These are phyloP conservation scores for Steatocranus sp. DNA, from an alignment of 2,797 vertebrate species.

Conservation along the genomic window DNA sequence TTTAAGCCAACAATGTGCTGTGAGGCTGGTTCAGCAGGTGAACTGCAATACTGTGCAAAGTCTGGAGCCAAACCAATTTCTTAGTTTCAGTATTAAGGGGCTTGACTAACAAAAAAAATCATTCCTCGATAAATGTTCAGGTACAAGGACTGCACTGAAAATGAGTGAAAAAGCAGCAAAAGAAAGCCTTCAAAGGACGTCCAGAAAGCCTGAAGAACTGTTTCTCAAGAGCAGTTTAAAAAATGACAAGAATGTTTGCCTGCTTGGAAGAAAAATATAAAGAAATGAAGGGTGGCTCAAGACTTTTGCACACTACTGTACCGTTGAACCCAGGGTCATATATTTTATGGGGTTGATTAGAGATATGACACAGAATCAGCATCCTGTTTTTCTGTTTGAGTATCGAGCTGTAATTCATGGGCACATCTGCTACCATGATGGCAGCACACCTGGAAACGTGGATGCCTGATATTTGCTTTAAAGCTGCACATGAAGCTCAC, in stretches of 20 bases:
- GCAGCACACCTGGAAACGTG: neutral
- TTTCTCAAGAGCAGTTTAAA: neutral
- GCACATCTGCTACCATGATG: neutral
- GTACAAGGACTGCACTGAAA: neutral
- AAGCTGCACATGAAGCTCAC: neutral
- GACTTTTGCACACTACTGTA: neutral
- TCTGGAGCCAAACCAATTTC: neutral
- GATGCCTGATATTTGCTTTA: neutral
- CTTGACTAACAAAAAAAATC: neutral
- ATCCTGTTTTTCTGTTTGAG: neutral
- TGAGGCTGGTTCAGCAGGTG: neutral
- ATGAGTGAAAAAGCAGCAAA: neutral
- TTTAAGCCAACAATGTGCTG: neutral
- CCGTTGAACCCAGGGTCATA: neutral
- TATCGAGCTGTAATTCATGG: neutral
- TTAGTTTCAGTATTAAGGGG: neutral
- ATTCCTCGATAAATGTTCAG: neutral
- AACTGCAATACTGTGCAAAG: neutral
- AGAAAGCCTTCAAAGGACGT: neutral
- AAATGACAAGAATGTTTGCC: neutral
- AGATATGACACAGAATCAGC: neutral
- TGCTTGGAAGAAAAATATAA: neutral
- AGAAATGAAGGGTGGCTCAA: neutral
- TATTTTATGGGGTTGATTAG: neutral
- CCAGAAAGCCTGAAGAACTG: neutral